Conservation (phyloP, 2,113 vertebrate species). For the Onychostruthus taczanowskii region DNA sequence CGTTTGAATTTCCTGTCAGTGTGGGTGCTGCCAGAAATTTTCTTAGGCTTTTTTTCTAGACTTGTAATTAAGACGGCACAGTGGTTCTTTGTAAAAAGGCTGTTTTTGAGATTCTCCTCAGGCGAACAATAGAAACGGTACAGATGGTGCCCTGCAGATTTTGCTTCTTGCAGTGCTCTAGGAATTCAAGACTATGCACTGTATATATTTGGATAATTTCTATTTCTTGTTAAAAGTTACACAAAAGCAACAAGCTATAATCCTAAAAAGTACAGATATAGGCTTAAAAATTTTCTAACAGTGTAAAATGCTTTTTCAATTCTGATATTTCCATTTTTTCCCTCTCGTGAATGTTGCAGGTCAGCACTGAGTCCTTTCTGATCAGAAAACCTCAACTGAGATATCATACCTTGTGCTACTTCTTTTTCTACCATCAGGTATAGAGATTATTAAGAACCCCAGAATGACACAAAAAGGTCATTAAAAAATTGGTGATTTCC, state of each 20-base stretch:
- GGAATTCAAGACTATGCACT: neutral
- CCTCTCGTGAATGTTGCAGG: neutral
- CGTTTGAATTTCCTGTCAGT: neutral
- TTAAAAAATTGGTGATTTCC: neutral
- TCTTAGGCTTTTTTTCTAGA: neutral
- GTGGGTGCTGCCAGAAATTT: neutral
- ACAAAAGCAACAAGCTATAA: neutral
- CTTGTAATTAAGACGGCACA: neutral
- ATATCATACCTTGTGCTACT: neutral
- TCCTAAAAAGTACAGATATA: neutral
- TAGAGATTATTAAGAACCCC: neutral
- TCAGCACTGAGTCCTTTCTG: neutral
- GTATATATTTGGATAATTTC: neutral
- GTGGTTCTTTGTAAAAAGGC: neutral
- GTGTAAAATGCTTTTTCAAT: neutral
- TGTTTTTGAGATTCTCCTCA: constrained; percentile 15
- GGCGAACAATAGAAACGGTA: neutral
- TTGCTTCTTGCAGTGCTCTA: neutral
- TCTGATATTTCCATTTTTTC: neutral
- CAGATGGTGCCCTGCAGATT: neutral
- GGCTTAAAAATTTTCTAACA: neutral
- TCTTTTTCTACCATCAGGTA: neutral
- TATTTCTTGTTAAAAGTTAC: neutral
- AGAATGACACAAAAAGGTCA: neutral
- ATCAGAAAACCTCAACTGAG: neutral